These are phyloP conservation scores for Carassius auratus DNA, from an alignment of 2,113 vertebrate genomes.

Conservation along the genomic window DNA sequence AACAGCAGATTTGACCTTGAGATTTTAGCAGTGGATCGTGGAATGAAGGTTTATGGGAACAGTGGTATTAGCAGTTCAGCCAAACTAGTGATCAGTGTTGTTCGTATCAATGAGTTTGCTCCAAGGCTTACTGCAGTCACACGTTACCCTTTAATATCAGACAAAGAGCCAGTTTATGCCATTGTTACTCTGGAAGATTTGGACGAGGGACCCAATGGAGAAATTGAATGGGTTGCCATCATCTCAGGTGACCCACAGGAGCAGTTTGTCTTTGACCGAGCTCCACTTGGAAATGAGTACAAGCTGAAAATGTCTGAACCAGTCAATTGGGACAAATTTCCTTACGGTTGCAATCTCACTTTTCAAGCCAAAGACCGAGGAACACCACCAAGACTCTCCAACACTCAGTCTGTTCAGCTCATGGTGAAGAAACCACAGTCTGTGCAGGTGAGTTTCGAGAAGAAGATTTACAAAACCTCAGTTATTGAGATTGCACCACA, in stretches of 20 bases:
- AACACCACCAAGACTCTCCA: slow-evolving; percentile 87
- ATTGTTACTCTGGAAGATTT: slow-evolving; percentile 85
- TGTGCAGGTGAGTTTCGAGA: slow-evolving; percentile 79
- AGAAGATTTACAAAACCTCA: slow-evolving; percentile 81
- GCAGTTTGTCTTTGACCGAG: slow-evolving; percentile 86
- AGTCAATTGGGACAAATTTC: slow-evolving; percentile 84
- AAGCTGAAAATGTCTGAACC: slow-evolving; percentile 84
- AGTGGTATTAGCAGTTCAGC: slow-evolving; percentile 92
- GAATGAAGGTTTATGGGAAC: slow-evolving; percentile 93
- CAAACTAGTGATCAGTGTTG: slow-evolving; percentile 85
- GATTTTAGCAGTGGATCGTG: slow-evolving; percentile 92
- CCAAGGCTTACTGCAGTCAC: slow-evolving; percentile 82
- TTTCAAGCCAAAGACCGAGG: slow-evolving; percentile 95
- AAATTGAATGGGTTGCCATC: slow-evolving; percentile 92
- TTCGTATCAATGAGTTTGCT: slow-evolving; percentile 87
- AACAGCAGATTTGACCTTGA: slow-evolving; percentile 86
- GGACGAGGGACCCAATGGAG: slow-evolving; percentile 91
- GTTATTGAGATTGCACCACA: slow-evolving; percentile 94
- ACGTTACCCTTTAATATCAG: slow-evolving; percentile 79
- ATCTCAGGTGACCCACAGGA: slow-evolving; percentile 88
- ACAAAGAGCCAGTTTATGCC: slow-evolving; percentile 84
- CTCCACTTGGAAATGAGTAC: slow-evolving; percentile 85
- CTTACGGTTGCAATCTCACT: slow-evolving; percentile 90
- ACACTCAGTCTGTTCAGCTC: slow-evolving; percentile 81
- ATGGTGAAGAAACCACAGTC: slow-evolving; percentile 78